These are phyloP conservation scores for Microtus montanus DNA, from an alignment of 2,113 vertebrate species.

Conservation along the genomic window DNA sequence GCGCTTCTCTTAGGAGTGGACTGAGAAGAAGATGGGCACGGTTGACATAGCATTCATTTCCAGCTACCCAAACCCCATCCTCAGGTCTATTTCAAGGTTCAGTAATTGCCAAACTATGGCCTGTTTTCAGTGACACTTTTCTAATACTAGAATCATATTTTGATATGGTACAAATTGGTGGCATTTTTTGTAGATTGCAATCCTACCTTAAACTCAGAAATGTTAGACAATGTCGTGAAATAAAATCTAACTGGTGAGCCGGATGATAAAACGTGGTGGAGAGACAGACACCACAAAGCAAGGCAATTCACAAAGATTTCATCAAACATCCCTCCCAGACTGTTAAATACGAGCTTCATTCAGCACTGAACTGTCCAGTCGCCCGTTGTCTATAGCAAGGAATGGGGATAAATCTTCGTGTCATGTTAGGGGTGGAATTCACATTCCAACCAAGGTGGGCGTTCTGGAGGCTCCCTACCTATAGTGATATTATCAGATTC, in stretches of 20 bases:
- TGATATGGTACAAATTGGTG: neutral
- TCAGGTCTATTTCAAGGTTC: slow-evolving; percentile 44
- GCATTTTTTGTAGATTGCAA: neutral
- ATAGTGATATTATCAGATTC: neutral
- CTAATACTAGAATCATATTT: neutral
- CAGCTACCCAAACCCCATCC: slow-evolving; percentile 18
- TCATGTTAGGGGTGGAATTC: neutral
- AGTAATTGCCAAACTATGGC: neutral
- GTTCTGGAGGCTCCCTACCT: neutral
- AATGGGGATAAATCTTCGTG: neutral
- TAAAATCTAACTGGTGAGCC: slow-evolving; percentile 5
- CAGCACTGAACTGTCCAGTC: neutral
- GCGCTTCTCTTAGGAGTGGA: slow-evolving; percentile 47
- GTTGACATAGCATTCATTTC: slow-evolving; percentile 59
- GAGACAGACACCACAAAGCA: slow-evolving; percentile 13
- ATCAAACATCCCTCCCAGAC: neutral
- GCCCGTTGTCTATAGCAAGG: neutral
- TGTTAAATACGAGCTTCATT: neutral
- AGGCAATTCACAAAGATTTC: slow-evolving; percentile 21
- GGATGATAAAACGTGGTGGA: neutral
- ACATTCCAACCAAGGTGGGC: neutral
- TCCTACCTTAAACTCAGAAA: slow-evolving; percentile 30
- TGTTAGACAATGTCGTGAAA: slow-evolving; percentile 28
- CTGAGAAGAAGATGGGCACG: slow-evolving; percentile 25
- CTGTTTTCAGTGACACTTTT: neutral